These are phyloP conservation scores for Athalia cordata DNA, from an alignment of 2,888 invertebrate genomes.

Conservation along the genomic window DNA sequence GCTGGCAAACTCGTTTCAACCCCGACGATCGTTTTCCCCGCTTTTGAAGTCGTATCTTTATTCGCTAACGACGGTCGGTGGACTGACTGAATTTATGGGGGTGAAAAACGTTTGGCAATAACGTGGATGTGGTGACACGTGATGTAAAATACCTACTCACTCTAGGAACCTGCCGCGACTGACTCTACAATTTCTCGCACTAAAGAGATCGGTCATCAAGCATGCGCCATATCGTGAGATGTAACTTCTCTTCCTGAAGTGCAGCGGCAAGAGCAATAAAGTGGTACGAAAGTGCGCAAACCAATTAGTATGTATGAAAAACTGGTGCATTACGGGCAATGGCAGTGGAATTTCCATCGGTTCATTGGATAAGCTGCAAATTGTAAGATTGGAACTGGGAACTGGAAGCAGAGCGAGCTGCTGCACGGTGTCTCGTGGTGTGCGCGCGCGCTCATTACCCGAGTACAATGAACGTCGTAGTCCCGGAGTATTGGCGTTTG, in stretches of 20 bases:
- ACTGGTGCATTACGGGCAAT: slow-evolving; percentile 18
- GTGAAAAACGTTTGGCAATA: not conserved
- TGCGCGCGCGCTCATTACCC: slow-evolving; percentile 67
- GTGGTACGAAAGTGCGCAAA: slow-evolving; percentile 23
- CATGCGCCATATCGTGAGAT: not conserved
- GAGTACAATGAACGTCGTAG: slow-evolving; percentile 66
- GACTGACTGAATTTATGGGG: not conserved
- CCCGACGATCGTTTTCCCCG: too few relatives aligned
- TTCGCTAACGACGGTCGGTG: not conserved
- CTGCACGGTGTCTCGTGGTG: slow-evolving; percentile 18
- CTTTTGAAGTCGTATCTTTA: too few relatives aligned
- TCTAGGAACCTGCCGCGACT: not conserved
- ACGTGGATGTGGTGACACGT: not conserved
- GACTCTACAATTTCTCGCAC: too few relatives aligned
- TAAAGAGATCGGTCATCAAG: not conserved
- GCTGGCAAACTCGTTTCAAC: too few relatives aligned
- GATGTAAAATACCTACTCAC: not conserved
- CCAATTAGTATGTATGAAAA: slow-evolving; percentile 5
- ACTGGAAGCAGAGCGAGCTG: not conserved
- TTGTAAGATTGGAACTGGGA: not conserved
- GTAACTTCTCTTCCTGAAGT: not conserved
- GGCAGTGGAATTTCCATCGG: slow-evolving; percentile 14
- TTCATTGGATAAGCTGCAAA: slow-evolving; percentile 45
- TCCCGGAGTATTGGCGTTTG: slow-evolving; percentile 69
- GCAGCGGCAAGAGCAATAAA: slow-evolving; percentile 23